Percentiles rank a stretch among this genome's conserved stretches.
These are phyloP conservation scores for Macrobrachium nipponense DNA, from an alignment of 1,140 invertebrate species.

Conservation along the genomic window DNA sequence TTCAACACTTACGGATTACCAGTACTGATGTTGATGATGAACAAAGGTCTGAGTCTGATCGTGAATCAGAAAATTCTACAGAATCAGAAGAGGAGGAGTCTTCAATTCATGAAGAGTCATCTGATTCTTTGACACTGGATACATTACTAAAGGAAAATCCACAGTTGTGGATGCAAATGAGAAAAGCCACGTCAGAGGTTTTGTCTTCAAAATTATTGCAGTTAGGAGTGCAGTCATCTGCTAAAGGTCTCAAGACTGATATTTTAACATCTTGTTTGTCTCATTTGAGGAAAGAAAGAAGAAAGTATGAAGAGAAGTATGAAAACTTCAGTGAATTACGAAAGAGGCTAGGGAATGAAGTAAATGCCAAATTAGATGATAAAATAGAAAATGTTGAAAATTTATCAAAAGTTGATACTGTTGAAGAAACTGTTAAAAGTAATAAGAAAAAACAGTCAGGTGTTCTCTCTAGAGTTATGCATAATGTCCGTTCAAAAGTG, in stretches of 20 bases:
- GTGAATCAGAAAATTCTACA: slow-evolving; percentile 15
- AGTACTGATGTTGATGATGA: slow-evolving; percentile 14
- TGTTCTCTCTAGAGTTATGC: slow-evolving; percentile 32
- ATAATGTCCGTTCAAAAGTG: slow-evolving; percentile 49
- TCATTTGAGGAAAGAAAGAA: slow-evolving; percentile 38
- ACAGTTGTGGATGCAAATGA: slow-evolving; percentile 49
- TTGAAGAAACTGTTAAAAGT: not conserved
- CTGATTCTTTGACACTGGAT: slow-evolving; percentile 35
- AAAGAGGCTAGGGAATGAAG: slow-evolving; percentile 44
- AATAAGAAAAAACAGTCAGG: slow-evolving; percentile 36
- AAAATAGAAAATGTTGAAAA: slow-evolving; percentile 47
- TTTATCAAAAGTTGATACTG: not conserved
- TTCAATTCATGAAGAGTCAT: slow-evolving; percentile 15
- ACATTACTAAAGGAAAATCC: slow-evolving; percentile 40
- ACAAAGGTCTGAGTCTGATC: slow-evolving; percentile 29
- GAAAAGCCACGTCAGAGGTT: slow-evolving; percentile 46
- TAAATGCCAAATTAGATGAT: slow-evolving; percentile 42
- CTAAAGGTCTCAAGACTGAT: slow-evolving; percentile 33
- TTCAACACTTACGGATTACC: slow-evolving; percentile 17
- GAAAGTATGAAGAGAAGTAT: slow-evolving; percentile 30
- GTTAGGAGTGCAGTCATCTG: slow-evolving; percentile 20
- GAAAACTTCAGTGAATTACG: slow-evolving; percentile 34
- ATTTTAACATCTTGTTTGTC: slow-evolving; percentile 43
- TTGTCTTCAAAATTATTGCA: slow-evolving; percentile 21
- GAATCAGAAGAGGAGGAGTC: not conserved